Evolutionary conservation across 2,797 vertebrate species (phyloP).

Genomic region (Sebastes kiyomatsui): DNA sequence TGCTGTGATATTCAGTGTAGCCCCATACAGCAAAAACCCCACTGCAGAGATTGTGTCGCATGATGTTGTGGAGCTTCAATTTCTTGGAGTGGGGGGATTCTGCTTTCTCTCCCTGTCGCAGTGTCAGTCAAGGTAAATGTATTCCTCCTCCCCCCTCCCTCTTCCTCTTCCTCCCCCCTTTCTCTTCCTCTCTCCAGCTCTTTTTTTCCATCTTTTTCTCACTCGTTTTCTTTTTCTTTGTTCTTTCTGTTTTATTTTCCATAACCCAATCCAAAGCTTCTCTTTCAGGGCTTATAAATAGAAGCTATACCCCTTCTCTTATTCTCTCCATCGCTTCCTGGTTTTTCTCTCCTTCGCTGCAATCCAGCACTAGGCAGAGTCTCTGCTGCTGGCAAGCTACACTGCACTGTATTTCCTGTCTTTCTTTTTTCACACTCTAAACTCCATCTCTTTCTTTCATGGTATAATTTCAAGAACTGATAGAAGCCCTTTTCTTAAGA

Average conservation of each 20-base stretch:
- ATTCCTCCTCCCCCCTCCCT: conserved; percentile 38
- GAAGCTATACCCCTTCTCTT: conserved; percentile 44
- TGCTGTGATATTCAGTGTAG: conserved; percentile 9
- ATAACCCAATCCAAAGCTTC: conserved; percentile 42
- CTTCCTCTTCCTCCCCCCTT: background rate
- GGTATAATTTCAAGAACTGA: background rate
- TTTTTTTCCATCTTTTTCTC: conserved; percentile 38
- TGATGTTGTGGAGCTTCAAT: conserved; percentile 60
- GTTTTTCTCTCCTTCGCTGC: conserved; percentile 25
- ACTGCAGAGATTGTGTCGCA: conserved; percentile 73
- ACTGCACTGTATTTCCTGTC: conserved; percentile 10
- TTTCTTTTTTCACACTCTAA: conserved; percentile 10
- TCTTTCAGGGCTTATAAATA: conserved; percentile 67
- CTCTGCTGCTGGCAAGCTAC: conserved; percentile 42
- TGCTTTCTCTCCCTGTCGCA: conserved; percentile 75
- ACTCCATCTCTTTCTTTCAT: conserved; percentile 1
- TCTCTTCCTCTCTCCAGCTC: background rate
- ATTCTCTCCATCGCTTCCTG: conserved; percentile 15
- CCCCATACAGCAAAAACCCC: conserved; percentile 36
- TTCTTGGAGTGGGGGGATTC: conserved; percentile 62
- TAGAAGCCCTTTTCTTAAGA: background rate
- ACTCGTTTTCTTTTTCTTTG: conserved; percentile 9
- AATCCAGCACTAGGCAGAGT: conserved; percentile 39
- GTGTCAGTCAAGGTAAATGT: conserved; percentile 80
- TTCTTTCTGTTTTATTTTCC: conserved; percentile 55